Evolutionary conservation across 2,888 invertebrate genomes (phyloP), one percentile per base, ranked within the genome.

Genomic region (Monopis laevigella): DNA sequence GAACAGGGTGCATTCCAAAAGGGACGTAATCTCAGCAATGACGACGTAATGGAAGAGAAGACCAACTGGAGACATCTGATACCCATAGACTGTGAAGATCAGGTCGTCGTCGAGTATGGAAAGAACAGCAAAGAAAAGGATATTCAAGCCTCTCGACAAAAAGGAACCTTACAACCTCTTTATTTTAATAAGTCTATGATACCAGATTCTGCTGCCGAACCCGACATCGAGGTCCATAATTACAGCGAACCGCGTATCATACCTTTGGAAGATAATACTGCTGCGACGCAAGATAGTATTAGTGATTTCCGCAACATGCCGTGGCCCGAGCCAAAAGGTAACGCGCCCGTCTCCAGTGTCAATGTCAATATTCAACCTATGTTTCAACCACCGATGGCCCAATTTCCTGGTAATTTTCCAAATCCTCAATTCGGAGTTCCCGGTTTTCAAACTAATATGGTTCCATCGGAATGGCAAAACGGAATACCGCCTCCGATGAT

Each of bases 121-220:
- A 85, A 84, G 62, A 90, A 90, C 56, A 96, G 96, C 60, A 85
- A 87, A 57, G 96, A 98, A 74, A 92, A 89, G 61, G 88, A 88
- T 43, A 88, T 93, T 40, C 96, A 97, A 66, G 89, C 89, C 48
- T 89, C 92, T 40, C 82, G 96, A 13, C 96, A 97, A 65, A 89
- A 90, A 58, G 88, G 88, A 27, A 91, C 93, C 2, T 74, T 96
- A 14, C 90, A 90, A 56, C 89, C 92, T 0, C 70, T 93, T 13
- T 93, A 93, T 68, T 92, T 92, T 64, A 87, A 88, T 52, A 87
- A 88, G 53, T 83, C 87, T 47, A 87, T 89, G 86, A 89, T 96
- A 47, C 96, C 96, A 0, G 96, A 96, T 58, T 87, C 90, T 17
- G 84, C 96, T 0, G 82, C 87, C 14, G 97, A 97, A 72, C 93